Evolutionary conservation across 2,113 vertebrate species (phyloP).

Genomic region (Bostrychus sinensis): DNA sequence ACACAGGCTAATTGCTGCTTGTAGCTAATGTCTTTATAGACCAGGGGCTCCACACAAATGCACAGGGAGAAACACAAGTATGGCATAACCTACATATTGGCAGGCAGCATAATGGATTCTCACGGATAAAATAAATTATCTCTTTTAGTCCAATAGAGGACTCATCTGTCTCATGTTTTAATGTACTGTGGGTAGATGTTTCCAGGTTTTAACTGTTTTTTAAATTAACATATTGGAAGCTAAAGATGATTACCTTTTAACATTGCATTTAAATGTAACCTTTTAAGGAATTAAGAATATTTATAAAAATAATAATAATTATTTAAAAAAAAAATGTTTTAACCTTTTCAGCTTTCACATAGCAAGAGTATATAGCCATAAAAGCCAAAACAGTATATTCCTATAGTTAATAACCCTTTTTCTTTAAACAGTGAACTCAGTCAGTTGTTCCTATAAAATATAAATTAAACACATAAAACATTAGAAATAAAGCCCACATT

Average conservation of each 20-base stretch:
- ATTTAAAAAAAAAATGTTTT: no score
- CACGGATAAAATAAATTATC: conserved; percentile 34
- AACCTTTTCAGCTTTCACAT: no score
- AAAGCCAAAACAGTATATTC: no score
- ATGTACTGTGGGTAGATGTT: neutral
- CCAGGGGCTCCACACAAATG: conserved; percentile 16
- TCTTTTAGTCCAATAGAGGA: conserved; percentile 3
- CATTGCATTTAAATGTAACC: no score
- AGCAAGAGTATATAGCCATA: no score
- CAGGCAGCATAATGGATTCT: conserved; percentile 18
- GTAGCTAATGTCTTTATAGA: conserved; percentile 51
- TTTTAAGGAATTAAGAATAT: no score
- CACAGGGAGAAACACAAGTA: conserved; percentile 17
- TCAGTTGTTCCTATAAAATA: no score
- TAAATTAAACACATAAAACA: no score
- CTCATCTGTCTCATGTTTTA: conserved; percentile 5
- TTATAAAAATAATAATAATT: no score
- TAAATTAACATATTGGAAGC: conserved; percentile 4
- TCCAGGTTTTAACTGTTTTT: conserved; percentile 31
- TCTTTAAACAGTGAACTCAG: no score
- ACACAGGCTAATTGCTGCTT: conserved; percentile 67
- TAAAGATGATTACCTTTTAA: neutral
- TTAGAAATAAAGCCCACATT: no score
- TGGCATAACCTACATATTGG: conserved; percentile 14
- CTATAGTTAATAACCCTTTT: no score